These are phyloP conservation scores for Frankliniella intonsa DNA, from an alignment of 2,888 invertebrate genomes.

Conservation along the genomic window DNA sequence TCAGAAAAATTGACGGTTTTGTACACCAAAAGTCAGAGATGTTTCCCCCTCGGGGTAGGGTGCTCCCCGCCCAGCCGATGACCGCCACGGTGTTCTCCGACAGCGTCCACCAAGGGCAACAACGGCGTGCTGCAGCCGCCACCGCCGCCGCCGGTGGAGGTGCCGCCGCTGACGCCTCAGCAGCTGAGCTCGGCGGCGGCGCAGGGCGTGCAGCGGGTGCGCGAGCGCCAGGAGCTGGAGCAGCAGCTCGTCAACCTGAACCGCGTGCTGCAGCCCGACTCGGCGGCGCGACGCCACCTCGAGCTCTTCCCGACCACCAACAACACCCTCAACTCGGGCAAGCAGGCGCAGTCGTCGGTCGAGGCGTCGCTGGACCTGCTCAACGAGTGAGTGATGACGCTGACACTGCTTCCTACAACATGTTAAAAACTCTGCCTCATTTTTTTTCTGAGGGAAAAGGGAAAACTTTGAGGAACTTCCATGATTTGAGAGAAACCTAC, in stretches of 20 bases:
- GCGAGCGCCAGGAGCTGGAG: slow-evolving; percentile 40
- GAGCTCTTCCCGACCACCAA: slow-evolving; percentile 46
- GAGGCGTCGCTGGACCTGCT: slow-evolving; percentile 45
- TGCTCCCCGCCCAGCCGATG: no score
- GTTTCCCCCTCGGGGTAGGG: not conserved
- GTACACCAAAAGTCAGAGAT: no score
- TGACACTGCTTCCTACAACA: no score
- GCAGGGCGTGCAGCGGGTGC: slow-evolving; percentile 42
- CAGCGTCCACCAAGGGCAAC: slow-evolving; percentile 33
- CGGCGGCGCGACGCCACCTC: slow-evolving; percentile 45
- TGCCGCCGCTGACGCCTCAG: slow-evolving; percentile 44
- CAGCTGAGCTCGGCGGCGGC: slow-evolving; percentile 44
- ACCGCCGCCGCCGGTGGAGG: slow-evolving; percentile 44
- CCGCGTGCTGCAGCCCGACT: slow-evolving; percentile 42
- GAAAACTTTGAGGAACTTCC: no score
- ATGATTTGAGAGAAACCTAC: no score
- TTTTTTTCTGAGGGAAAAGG: no score
- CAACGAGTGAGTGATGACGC: slow-evolving; percentile 43
- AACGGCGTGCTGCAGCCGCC: slow-evolving; percentile 45
- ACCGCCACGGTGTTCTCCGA: no score
- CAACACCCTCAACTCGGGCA: slow-evolving; percentile 43
- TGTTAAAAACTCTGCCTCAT: no score
- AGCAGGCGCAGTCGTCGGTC: slow-evolving; percentile 44
- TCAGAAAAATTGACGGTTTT: no score
- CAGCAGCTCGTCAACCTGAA: slow-evolving; percentile 41